These are phyloP conservation scores for Ophion slaviceki DNA, from an alignment of 2,888 invertebrate species.

Conservation along the genomic window DNA sequence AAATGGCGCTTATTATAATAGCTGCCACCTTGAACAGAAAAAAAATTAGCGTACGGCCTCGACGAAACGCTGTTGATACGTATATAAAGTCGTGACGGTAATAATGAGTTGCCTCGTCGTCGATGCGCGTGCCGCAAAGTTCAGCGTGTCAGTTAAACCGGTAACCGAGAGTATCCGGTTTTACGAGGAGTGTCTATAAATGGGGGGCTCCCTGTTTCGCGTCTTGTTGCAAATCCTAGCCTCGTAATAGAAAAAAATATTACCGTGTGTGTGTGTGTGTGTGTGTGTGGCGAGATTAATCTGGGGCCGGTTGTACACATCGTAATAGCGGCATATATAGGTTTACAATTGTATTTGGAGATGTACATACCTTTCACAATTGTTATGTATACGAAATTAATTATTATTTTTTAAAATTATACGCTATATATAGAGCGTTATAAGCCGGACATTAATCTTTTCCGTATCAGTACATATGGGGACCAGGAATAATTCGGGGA, in stretches of 20 bases:
- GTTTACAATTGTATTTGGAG: too few relatives aligned
- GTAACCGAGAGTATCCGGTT: constrained; percentile 68
- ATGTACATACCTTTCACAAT: too few relatives aligned
- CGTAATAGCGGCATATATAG: too few relatives aligned
- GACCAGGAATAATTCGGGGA: too few relatives aligned
- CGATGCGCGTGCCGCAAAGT: constrained; percentile 64
- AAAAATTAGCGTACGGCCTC: background rate
- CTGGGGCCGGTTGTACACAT: too few relatives aligned
- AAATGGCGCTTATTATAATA: background rate
- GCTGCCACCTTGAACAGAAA: background rate
- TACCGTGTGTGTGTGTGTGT: background rate
- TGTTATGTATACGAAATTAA: too few relatives aligned
- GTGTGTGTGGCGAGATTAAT: too few relatives aligned
- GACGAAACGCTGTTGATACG: background rate
- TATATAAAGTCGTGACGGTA: constrained; percentile 39
- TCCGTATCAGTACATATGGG: too few relatives aligned
- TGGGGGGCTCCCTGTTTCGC: constrained; percentile 10
- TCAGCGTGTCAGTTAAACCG: constrained; percentile 68
- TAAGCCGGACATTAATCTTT: too few relatives aligned
- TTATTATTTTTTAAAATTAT: too few relatives aligned
- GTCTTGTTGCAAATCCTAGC: constrained; percentile 42
- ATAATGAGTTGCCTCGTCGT: constrained; percentile 40
- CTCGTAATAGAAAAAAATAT: background rate
- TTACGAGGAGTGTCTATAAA: constrained; percentile 42
- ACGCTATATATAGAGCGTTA: too few relatives aligned